Base-by-base conservation (phyloP, 2,888 invertebrate genomes). In the Drosophila pseudotakahashii region DNA sequence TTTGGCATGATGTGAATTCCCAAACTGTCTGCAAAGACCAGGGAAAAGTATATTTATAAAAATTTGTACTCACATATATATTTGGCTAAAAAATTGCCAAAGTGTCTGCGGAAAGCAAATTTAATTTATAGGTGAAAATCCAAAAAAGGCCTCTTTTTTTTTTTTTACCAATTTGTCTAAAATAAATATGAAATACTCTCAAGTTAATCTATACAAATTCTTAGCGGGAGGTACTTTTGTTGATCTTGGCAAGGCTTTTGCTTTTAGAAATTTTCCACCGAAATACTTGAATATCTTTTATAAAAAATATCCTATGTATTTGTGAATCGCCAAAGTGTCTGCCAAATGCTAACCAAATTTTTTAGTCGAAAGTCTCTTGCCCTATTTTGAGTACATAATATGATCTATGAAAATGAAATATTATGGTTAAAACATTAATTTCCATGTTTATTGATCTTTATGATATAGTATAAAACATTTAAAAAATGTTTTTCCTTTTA, bases 1-100 rank as follows among this genome's bases (percentile, higher is more conserved):
- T 81, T 45, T 84, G 77, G 66, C 82, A 72, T 87, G 81, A 81
- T 77, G 77, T 77, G 88, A 87, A 87, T 84, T 79, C 79, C 81
- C 81, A 84, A 81, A 79, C 82, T 87, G 81, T 81, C 81, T 81
- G 75, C 88, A 73, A 66, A 64, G 59, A 61, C 62, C 32, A 60
- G 60, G 16, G 23, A n/a, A 39, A 36, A 19, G 45, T 41, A 47
- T 53, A 63, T 54, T 39, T 50, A 59, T 44, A 72, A 26, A 72
- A 51, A 48, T 44, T 60, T 58, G 32, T 63, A 11, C n/a, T n/a
- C n/a, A n/a, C 32, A 42, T 14, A 54, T 61, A 66, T 66, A 45
- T 23, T 66, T 73, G 69, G 73, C 61, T 44, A n/a, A 48, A 67
- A 70, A 70, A 81, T 77, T 74, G 82, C 86, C 88, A 79, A 85